Percentiles rank a stretch among this genome's conserved stretches.
Conservation (phyloP, 2,113 vertebrate genomes). For the Chrysochloris asiatica region DNA sequence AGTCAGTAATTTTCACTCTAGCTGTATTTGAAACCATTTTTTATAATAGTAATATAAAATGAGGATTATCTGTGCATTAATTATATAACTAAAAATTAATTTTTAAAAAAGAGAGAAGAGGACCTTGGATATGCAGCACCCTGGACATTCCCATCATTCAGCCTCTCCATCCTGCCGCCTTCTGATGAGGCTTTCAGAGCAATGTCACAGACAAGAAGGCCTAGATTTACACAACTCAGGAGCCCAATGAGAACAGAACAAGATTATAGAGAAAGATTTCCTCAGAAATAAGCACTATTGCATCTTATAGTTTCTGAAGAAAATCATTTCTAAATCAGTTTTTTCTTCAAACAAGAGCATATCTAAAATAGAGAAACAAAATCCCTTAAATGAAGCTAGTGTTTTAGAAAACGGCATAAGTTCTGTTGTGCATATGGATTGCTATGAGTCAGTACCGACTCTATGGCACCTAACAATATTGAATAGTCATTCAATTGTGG, state of each 20-base stretch:
- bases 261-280: not conserved
- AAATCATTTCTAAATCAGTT: not conserved
- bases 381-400: not conserved
- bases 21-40: constrained; percentile 13
- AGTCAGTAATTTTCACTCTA: not conserved
- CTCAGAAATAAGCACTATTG: not conserved
- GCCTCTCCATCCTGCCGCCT: not conserved
- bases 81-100: not conserved
- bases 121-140: not conserved
- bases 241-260: not conserved
- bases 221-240: not conserved
- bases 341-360: not conserved
- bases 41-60: not conserved
- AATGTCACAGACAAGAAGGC: not conserved
- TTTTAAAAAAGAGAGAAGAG: not conserved
- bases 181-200: not conserved
- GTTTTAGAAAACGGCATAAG: not conserved
- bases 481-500: not conserved
- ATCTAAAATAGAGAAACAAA: constrained; percentile 22
- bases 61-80: not conserved
- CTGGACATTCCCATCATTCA: not conserved
- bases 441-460: too few species aligned
- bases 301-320: not conserved
- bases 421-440: not conserved
- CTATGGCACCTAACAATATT: not conserved